Conservation (phyloP, 2,797 vertebrate genomes). For the Nothura maculosa region DNA sequence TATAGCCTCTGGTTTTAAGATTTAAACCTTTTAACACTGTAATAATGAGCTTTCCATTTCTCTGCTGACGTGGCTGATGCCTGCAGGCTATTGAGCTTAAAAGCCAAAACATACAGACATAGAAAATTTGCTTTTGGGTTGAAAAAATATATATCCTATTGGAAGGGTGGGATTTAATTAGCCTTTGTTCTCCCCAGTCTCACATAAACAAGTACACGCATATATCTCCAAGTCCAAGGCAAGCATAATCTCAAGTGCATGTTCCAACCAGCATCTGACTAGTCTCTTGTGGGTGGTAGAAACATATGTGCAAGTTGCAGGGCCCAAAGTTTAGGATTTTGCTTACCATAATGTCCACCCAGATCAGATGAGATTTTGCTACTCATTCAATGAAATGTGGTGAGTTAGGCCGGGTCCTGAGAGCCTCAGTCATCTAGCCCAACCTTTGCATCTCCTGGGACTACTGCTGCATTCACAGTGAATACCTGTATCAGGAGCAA, state of each 20-base stretch:
- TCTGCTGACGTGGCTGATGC: constrained; percentile 8
- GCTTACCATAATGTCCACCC: background rate
- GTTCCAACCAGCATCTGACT: constrained; percentile 13
- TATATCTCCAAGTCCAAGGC: background rate
- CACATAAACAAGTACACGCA: constrained; percentile 8
- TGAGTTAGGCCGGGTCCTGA: background rate
- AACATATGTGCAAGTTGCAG: background rate
- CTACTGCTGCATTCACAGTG: accelerated
- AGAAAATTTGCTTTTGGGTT: constrained; percentile 42
- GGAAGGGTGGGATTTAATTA: constrained; percentile 62
- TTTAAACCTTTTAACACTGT: constrained; percentile 40
- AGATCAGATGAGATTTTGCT: background rate
- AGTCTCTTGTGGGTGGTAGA: background rate
- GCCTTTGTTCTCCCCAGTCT: constrained; percentile 49
- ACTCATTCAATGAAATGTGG: background rate
- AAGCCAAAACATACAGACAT: constrained; percentile 63
- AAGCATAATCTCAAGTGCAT: constrained; percentile 26
- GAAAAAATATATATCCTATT: constrained; percentile 52
- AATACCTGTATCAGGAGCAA: background rate
- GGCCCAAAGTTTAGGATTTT: constrained; percentile 6
- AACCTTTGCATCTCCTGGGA: background rate
- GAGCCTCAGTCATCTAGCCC: background rate
- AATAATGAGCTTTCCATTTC: constrained; percentile 61
- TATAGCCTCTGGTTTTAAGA: constrained; percentile 49
- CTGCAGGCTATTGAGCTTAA: constrained; percentile 48